Evolutionary conservation across 2,113 vertebrate genomes (phyloP).

Genomic region (Leptocoma aspasia): DNA sequence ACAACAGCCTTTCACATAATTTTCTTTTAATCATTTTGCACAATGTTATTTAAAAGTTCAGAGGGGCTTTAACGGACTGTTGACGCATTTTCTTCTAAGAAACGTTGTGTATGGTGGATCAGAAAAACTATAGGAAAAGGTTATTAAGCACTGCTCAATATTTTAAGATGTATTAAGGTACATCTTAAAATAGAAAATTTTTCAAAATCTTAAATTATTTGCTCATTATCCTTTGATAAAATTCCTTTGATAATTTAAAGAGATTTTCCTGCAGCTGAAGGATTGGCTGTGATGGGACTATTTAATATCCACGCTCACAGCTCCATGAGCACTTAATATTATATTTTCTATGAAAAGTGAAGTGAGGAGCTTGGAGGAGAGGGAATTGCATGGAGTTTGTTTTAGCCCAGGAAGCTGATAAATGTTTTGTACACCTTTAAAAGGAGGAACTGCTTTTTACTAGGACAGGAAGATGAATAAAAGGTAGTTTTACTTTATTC

Average conservation of each 20-base stretch:
- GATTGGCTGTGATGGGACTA: neutral
- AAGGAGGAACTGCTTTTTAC: neutral
- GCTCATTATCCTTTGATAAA: neutral
- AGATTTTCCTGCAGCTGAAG: neutral
- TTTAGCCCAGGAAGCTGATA: neutral
- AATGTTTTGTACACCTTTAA: neutral
- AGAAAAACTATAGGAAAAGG: neutral
- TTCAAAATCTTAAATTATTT: neutral
- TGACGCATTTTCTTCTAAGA: neutral
- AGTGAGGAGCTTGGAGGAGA: neutral
- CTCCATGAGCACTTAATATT: neutral
- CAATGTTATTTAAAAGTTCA: neutral
- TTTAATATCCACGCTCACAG: neutral
- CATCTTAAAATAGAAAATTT: neutral
- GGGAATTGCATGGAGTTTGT: neutral
- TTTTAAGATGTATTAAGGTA: neutral
- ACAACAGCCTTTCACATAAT: neutral
- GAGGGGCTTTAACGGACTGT: rapidly evolving
- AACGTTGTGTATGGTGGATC: no score
- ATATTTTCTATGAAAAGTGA: neutral
- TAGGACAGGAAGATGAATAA: neutral
- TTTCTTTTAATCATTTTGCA: neutral
- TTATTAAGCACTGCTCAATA: neutral
- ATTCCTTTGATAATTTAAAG: neutral
- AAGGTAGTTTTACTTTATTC: neutral